Base-by-base conservation (phyloP, 2,888 invertebrate genomes). In the Eulithis prunata region DNA sequence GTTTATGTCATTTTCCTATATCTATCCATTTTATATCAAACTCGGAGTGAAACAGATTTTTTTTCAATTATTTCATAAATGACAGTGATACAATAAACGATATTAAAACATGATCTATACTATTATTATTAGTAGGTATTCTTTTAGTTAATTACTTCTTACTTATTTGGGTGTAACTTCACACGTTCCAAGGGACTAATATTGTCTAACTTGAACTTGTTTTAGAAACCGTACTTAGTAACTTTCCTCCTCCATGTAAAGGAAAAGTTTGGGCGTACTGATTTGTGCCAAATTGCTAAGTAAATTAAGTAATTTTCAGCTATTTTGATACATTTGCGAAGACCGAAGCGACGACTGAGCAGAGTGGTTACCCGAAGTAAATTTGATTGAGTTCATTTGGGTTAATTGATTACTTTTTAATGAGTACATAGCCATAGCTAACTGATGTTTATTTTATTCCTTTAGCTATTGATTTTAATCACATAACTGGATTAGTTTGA, bases 171-270 rank as follows among this genome's bases (percentile, higher is more conserved):
- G 21, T 65, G 62, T 62, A 57, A 52, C 54, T 64, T 69, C 51
- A 59, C 66, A 47, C 58, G 71, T 74, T 83, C 77, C 84, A 76
- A 58, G 84, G 80, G 81, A 80, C 78, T 84, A 82, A 87, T 86
- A 79, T 53, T 69, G 66, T 71, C 82, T 77, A 83, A 85, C 74
- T 74, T 73, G 80, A 83, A 73, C 65, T 69, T 70, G 69, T 68
- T 65, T 57, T 67, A 59, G 71, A 74, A 76, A 69, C 71, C 71
- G 65, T 69, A 65, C 64, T 57, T 66, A 60, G 58, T 67, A 76
- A 75, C 75, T 77, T 32, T 32, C 32, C 32, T 32, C 32, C 32
- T 77, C 65, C 62, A 77, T 72, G 74, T 71, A 71, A 75, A 69
- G 73, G 70, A 77, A 75, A 81, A 79, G 77, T 80, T 80, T 66